Conservation (phyloP, 1,140 invertebrate genomes). For the Papilio aristodemus region DNA sequence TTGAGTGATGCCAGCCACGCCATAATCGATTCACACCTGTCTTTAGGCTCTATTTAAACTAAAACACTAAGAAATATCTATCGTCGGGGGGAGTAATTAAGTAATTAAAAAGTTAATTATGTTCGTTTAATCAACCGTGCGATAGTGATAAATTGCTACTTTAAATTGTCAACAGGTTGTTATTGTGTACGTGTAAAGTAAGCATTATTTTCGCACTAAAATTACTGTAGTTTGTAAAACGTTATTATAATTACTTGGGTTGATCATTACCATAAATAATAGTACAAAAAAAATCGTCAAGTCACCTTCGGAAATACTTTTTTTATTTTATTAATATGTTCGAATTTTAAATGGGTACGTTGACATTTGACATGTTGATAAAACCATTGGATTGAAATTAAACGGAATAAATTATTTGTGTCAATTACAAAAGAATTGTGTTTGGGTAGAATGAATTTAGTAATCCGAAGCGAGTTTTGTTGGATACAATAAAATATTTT, state of each 20-base stretch:
- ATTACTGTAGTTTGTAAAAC: too few species aligned
- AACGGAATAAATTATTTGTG: background rate
- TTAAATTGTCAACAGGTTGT: background rate
- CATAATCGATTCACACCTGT: constrained; percentile 76
- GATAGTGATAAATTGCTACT: background rate
- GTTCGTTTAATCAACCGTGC: constrained; percentile 2
- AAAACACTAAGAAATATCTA: constrained; percentile 23
- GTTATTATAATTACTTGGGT: too few species aligned
- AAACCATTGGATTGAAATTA: background rate
- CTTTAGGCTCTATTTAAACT: constrained; percentile 26
- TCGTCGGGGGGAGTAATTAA: constrained; percentile 14
- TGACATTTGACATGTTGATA: background rate
- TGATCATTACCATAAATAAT: too few species aligned
- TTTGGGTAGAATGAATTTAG: too few species aligned
- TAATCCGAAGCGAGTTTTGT: too few species aligned
- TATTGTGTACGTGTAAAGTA: background rate
- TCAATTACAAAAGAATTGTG: background rate
- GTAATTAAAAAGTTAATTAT: constrained; percentile 16
- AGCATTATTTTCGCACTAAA: too few species aligned
- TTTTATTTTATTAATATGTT: too few species aligned
- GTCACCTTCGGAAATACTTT: too few species aligned
- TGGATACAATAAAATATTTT: too few species aligned
- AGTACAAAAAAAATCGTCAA: too few species aligned
- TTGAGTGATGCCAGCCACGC: constrained; percentile 59
- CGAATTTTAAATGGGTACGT: background rate